phyloP scores from a whole-genome alignment of 2,113 vertebrate species.

The Lanius collurio region DNA sequence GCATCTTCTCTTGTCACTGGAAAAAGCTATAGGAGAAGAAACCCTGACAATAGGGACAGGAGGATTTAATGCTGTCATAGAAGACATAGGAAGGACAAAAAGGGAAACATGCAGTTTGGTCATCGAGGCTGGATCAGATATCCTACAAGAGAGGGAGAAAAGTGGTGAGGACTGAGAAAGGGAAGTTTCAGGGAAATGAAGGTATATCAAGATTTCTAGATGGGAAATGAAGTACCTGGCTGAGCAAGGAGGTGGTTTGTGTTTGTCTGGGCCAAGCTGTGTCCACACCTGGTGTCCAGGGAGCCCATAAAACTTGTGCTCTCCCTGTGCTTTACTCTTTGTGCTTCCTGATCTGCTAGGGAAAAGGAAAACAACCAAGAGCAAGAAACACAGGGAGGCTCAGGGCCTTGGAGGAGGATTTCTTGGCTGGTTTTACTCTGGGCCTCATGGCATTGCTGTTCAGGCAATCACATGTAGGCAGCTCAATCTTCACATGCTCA shows the following conservation, averaged over 20 bases:
- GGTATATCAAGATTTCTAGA: not conserved
- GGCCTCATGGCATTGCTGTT: not conserved
- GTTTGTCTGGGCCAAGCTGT: not conserved
- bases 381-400: not conserved
- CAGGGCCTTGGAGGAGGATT: not conserved
- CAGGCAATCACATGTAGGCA: not conserved
- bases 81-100: not conserved
- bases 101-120: not conserved
- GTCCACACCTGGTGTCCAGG: not conserved
- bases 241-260: not conserved
- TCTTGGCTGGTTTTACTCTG: not conserved
- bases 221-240: not conserved
- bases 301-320: not conserved
- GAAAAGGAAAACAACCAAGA: not conserved
- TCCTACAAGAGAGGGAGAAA: not conserved
- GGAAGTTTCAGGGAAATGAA: not conserved
- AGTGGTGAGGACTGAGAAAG: not conserved
- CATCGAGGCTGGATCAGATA: not conserved
- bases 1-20: not conserved
- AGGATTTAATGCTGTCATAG: not conserved
- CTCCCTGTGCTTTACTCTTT: not conserved
- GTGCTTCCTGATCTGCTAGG: not conserved
- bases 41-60: not conserved
- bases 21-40: not conserved
- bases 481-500: not conserved